Base-by-base conservation (phyloP, 1,140 invertebrate species). In the Cydia fagiglandana region DNA sequence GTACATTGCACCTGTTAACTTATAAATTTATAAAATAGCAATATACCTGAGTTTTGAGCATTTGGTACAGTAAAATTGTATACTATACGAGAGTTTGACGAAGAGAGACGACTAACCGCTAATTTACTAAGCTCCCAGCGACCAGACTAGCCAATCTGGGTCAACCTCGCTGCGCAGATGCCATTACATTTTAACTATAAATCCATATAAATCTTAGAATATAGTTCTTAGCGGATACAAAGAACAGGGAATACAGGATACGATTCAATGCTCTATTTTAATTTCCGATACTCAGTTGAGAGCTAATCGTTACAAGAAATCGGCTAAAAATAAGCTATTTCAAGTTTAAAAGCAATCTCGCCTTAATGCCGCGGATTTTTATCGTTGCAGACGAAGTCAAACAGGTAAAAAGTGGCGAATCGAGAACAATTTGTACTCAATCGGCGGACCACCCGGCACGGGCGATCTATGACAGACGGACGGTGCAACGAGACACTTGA, bases 321-420 rank as follows among this genome's bases (percentile, higher is more conserved):
- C 73, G 77, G 75, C 66, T 68, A 77, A 82, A 80, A 78, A 75
- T 75, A 79, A 70, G 9, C 30, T 70, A 41, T 38, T 78, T 73
- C n/a, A 76, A 78, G 75, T 77, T 75, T 10, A 78, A 77, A 79
- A 80, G 79, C 76, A 77, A 81, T 78, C 75, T 73, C 74, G 50
- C 41, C 24, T 79, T 73, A 77, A 61, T 78, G 77, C 73, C 73
- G 73, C 74, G 76, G 56, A 76, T 79, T 81, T 76, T 79, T 76
- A 79, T 77, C 61, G 75, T 70, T 34, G 47, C 50, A 53, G 68
- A 17, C 34, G 30, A 76, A 76, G 50, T 73, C 47, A 76, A 73
- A 76, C 77, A 79, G 80, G 81, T 83, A 83, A 80, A 83, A 81
- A 82, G 74, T 79, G 30, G 80, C 77, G 82, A 80, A 81, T 84